Evolutionary conservation across 2,113 vertebrate species (phyloP).

Genomic region (Ramphastos sulfuratus): DNA sequence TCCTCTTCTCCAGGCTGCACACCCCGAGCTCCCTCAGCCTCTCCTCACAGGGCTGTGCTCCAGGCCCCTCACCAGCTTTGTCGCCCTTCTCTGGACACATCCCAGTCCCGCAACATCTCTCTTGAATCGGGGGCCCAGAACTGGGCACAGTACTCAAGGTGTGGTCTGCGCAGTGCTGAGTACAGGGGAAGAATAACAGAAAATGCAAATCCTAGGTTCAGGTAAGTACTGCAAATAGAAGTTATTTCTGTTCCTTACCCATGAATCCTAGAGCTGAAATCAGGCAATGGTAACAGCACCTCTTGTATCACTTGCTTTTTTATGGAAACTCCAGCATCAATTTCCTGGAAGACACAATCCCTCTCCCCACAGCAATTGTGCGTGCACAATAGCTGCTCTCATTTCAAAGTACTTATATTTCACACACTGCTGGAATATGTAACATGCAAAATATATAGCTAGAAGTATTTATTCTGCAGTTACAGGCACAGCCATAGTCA

Average conservation of each 20-base stretch:
- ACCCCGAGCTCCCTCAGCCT: too few relatives aligned
- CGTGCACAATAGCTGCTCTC: not conserved
- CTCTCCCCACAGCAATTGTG: not conserved
- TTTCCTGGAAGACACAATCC: not conserved
- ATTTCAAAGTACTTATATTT: not conserved
- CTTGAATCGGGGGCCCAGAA: too few relatives aligned
- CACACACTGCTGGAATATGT: not conserved
- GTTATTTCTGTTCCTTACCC: not conserved
- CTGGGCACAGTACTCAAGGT: too few relatives aligned
- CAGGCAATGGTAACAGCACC: not conserved
- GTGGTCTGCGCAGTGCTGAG: too few relatives aligned
- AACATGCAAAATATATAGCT: not conserved
- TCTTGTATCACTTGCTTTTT: not conserved
- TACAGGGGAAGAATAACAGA: not conserved
- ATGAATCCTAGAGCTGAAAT: not conserved
- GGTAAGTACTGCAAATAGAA: not conserved
- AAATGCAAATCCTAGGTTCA: not conserved
- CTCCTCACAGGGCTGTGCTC: too few relatives aligned
- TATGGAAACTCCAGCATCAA: not conserved
- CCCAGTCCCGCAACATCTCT: too few relatives aligned
- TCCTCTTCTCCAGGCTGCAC: too few relatives aligned
- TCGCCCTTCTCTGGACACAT: too few relatives aligned
- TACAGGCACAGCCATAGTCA: not conserved
- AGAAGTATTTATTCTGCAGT: not conserved
- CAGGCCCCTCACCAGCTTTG: too few relatives aligned